Evolutionary conservation across 2,888 invertebrate genomes (phyloP), one percentile per base, ranked within the genome.

Genomic region (Meliscaeva auricollis): DNA sequence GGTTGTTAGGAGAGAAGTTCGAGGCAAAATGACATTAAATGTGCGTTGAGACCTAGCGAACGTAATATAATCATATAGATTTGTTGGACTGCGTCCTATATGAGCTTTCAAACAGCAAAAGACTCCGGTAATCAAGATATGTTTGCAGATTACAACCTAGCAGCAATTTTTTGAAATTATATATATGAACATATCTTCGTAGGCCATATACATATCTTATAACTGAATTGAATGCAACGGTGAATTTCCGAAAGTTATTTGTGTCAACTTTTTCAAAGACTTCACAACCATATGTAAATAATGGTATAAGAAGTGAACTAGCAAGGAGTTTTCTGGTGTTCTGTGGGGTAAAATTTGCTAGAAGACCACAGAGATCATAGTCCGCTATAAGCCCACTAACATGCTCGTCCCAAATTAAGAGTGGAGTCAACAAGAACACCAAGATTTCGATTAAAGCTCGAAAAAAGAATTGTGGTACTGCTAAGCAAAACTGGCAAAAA

Each of bases 111-210:
- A 17, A 48, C n/a, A n/a, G n/a, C 6, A 48, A 17, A 1, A 44
- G 13, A 48, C 3, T 15, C 15, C 48, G 4, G 8, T n/a, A n/a
- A n/a, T n/a, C n/a, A n/a, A n/a, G n/a, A n/a, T n/a, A n/a, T n/a
- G n/a, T n/a, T n/a, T n/a, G n/a, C n/a, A n/a, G n/a, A n/a, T 48
- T 17, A 48, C 48, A 48, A 5, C 4, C 17, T 8, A 48, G 48
- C 1, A 17, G 2, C 17, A 48, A 48, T 20, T 20, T 50, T 22
- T 50, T 50, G 11, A 52, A 30, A 52, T 52, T n/a, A 9, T 30
- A 52, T n/a, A 52, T 17, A n/a, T 52, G 52, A 52, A n/a, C 52
- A 52, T 30, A 52, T 52, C 30, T 52, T 30, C 52, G 0, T n/a
- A 52, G 52, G 7, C 52, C 52, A 3, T 52, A 52, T 17, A 1